Evolutionary conservation across 2,113 vertebrate species (phyloP).

Genomic region (Pygoscelis adeliae): DNA sequence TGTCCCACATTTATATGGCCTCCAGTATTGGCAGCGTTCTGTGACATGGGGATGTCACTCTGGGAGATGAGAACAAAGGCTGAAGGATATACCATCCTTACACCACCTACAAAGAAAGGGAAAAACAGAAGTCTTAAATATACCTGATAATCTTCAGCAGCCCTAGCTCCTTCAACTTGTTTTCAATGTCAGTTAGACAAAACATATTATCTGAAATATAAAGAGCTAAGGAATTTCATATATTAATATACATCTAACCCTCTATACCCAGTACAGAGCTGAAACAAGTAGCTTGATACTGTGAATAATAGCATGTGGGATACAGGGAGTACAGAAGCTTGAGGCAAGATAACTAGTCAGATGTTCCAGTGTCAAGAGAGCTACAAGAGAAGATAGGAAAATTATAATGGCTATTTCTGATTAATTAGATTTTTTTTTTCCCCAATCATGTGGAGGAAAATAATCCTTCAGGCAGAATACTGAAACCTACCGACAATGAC

Average conservation of each 20-base stretch:
- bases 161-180: neutral
- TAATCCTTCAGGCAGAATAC: conserved; percentile 61
- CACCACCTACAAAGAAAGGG: conserved; percentile 81
- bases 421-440: conserved; percentile 34
- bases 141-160: neutral
- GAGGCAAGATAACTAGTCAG: conserved; percentile 67
- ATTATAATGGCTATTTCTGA: conserved; percentile 55
- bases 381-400: conserved; percentile 48
- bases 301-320: conserved; percentile 62
- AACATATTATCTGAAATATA: neutral
- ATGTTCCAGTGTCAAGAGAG: conserved; percentile 57
- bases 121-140: neutral
- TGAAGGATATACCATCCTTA: conserved; percentile 96
- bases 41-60: conserved; percentile 88
- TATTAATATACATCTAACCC: neutral
- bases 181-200: neutral
- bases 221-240: neutral
- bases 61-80: conserved; percentile 96
- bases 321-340: conserved; percentile 55
- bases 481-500: conserved; percentile 91
- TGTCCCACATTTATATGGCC: conserved; percentile 72
- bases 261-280: conserved; percentile 3
- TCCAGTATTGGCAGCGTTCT: conserved; percentile 76
- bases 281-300: neutral
- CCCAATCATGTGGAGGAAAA: conserved; percentile 8